Percentiles rank a stretch among this genome's conserved stretches.
These are phyloP conservation scores for Coptodon bakossiorum DNA, from an alignment of 2,113 vertebrate species.

Conservation along the genomic window DNA sequence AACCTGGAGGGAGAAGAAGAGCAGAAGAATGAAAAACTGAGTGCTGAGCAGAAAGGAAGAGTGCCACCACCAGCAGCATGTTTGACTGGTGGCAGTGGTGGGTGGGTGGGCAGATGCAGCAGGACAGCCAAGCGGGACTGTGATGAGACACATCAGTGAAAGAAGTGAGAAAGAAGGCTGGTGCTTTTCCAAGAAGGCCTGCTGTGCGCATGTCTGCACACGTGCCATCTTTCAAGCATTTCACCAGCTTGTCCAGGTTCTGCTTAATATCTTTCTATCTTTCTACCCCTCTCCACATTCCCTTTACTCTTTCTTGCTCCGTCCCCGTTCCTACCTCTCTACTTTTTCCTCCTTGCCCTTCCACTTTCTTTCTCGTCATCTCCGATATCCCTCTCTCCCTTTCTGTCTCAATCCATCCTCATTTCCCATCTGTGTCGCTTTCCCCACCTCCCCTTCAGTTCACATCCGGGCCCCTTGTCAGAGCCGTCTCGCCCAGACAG, in stretches of 20 bases:
- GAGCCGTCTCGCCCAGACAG: slow-evolving; percentile 1
- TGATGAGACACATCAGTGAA: slow-evolving; percentile 7
- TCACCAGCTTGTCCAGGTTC: neutral
- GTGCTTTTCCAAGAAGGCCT: slow-evolving; percentile 34
- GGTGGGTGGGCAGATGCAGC: neutral
- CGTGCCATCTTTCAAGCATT: neutral
- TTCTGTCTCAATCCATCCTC: neutral
- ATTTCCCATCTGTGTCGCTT: neutral
- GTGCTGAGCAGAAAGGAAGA: neutral
- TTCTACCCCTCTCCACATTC: neutral
- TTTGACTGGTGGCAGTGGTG: neutral
- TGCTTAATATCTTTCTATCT: neutral
- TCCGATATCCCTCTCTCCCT: neutral
- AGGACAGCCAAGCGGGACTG: neutral
- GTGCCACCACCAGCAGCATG: neutral
- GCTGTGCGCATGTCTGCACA: neutral
- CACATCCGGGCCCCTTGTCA: slow-evolving; percentile 18
- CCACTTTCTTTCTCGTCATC: neutral
- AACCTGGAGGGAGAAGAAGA: neutral
- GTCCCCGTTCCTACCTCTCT: neutral
- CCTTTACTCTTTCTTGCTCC: neutral
- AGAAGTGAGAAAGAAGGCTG: slow-evolving; percentile 12
- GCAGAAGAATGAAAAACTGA: neutral
- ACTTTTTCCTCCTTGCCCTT: neutral
- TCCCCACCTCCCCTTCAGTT: neutral